Percentiles rank a stretch among this genome's conserved stretches.
phyloP scores from a whole-genome alignment of 2,797 vertebrate genomes.

The Limosa lapponica region DNA sequence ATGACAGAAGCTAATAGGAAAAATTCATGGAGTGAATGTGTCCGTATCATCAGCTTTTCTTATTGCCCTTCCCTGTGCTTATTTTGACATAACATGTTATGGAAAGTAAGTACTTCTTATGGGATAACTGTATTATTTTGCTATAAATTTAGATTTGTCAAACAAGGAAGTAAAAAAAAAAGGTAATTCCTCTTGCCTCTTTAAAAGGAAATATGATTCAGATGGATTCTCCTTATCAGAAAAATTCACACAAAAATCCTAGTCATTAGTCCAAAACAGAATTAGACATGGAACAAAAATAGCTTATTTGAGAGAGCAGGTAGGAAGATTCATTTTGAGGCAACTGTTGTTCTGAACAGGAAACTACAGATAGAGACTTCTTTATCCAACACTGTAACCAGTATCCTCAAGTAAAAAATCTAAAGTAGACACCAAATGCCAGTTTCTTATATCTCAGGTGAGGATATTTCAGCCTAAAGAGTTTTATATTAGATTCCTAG shows the following conservation, averaged over 20 bases:
- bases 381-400: neutral
- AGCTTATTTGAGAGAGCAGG: neutral
- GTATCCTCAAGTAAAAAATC: neutral
- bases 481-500: neutral
- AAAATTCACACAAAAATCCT: neutral
- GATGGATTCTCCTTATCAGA: neutral
- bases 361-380: neutral
- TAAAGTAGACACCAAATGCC: neutral
- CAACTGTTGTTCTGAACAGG: neutral
- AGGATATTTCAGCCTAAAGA: neutral
- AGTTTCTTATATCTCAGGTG: neutral
- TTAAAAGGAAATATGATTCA: neutral
- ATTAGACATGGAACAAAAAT: neutral
- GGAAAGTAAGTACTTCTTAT: neutral
- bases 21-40: neutral
- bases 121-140: neutral
- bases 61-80: neutral
- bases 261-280: neutral
- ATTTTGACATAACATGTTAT: neutral
- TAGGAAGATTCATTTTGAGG: neutral
- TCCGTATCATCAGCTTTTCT: neutral
- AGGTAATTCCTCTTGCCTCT: neutral
- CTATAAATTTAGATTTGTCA: neutral
- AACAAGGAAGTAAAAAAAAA: neutral
- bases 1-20: neutral